phyloP scores from a whole-genome alignment of 2,113 vertebrate genomes.

The Nibea albiflora region DNA sequence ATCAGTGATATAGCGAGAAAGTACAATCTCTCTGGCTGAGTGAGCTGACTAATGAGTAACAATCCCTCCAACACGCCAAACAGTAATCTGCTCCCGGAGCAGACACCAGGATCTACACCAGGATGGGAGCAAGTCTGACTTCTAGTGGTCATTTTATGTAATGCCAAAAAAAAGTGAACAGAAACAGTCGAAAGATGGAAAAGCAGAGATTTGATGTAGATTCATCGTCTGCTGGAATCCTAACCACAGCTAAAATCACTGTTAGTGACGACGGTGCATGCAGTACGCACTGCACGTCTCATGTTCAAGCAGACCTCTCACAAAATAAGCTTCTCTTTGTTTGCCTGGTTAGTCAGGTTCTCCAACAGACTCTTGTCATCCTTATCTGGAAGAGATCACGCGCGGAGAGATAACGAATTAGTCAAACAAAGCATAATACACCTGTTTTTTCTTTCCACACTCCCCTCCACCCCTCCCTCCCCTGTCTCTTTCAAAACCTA shows the following conservation, averaged over 20 bases:
- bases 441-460: background rate
- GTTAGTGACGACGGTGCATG: background rate
- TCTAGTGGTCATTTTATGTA: slow-evolving; percentile 60
- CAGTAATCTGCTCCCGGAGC: slow-evolving; percentile 1
- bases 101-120: background rate
- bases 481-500: slow-evolving; percentile 23
- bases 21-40: slow-evolving; percentile 32
- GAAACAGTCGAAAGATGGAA: background rate
- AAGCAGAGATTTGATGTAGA: background rate
- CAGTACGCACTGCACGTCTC: background rate
- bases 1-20: slow-evolving; percentile 1
- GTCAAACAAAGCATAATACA: background rate
- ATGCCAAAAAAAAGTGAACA: background rate
- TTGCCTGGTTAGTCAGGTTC: slow-evolving; percentile 67
- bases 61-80: slow-evolving; percentile 6
- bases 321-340: slow-evolving; percentile 80
- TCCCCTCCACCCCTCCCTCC: background rate
- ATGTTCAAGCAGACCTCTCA: slow-evolving; percentile 34
- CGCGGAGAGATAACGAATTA: background rate
- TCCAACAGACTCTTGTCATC: slow-evolving; percentile 75
- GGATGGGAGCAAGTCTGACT: slow-evolving; percentile 41
- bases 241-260: background rate
- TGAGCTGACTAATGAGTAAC: slow-evolving; percentile 51
- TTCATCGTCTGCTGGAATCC: background rate
- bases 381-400: slow-evolving; percentile 76